These are phyloP conservation scores for Micromussa lordhowensis DNA, from an alignment of 92 coral and sea anemone species.

Conservation along the genomic window DNA sequence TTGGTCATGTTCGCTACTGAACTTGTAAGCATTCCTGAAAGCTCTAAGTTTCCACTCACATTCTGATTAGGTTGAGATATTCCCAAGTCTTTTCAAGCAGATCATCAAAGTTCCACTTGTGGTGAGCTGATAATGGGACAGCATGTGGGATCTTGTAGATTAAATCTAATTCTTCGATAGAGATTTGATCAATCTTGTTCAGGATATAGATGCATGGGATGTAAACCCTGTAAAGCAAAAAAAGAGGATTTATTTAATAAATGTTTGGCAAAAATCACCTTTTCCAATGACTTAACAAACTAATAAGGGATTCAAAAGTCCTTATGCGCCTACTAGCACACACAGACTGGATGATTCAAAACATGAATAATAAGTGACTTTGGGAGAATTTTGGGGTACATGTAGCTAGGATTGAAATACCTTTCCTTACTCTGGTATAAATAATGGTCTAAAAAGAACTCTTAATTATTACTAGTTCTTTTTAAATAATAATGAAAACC, in stretches of 20 bases:
- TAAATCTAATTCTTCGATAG: slow-evolving; percentile 96
- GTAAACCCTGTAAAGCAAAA: slow-evolving; percentile 73
- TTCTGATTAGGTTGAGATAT: slow-evolving; percentile 85
- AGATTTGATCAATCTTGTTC: slow-evolving; percentile 98
- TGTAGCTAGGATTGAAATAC: too few species aligned
- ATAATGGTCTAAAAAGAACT: too few species aligned
- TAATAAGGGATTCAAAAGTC: too few species aligned
- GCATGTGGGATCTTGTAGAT: slow-evolving; percentile 95
- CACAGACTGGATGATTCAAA: too few species aligned
- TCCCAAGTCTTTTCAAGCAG: slow-evolving; percentile 95
- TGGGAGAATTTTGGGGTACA: too few species aligned
- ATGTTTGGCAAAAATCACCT: neutral
- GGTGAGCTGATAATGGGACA: slow-evolving; percentile 98
- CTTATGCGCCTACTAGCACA: too few species aligned
- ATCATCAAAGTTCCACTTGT: slow-evolving; percentile 99
- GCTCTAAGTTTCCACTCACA: slow-evolving; percentile 61
- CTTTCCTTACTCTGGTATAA: too few species aligned
- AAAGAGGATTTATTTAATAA: neutral
- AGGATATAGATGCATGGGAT: slow-evolving; percentile 94
- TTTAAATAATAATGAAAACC: too few species aligned
- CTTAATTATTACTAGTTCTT: too few species aligned
- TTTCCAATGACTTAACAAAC: neutral
- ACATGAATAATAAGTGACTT: too few species aligned
- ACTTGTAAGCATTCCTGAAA: too few species aligned
- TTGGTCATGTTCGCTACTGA: too few species aligned